These are phyloP conservation scores for Microplitis demolitor DNA, from an alignment of 1,140 invertebrate genomes.

Conservation along the genomic window DNA sequence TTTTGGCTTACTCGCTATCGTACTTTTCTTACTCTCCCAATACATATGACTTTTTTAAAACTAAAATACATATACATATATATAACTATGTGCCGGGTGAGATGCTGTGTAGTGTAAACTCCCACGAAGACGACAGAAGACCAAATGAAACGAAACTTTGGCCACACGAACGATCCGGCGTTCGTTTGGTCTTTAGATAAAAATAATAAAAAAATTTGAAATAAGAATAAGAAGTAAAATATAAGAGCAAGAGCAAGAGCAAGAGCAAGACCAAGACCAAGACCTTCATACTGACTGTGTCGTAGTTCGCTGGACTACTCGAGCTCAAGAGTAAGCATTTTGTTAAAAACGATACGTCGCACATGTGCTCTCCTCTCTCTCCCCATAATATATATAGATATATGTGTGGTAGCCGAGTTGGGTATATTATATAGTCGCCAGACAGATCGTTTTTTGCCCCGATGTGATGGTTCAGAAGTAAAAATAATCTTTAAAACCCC, in stretches of 20 bases:
- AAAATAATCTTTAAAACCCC: constrained; percentile 64
- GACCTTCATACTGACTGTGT: background rate
- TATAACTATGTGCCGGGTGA: too few species aligned
- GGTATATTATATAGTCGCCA: constrained; percentile 46
- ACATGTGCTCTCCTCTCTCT: constrained; percentile 36
- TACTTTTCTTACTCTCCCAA: background rate
- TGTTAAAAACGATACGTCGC: constrained; percentile 28
- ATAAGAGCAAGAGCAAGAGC: constrained; percentile 9
- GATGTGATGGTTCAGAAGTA: constrained; percentile 39
- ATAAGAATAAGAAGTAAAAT: constrained; percentile 10
- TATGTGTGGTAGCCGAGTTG: background rate
- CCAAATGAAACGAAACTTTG: background rate
- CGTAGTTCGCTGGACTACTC: constrained; percentile 25
- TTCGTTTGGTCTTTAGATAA: background rate
- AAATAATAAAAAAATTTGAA: constrained; percentile 2
- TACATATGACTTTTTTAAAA: background rate
- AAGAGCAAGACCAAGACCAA: background rate
- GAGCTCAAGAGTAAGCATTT: background rate
- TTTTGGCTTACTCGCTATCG: background rate
- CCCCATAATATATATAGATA: background rate
- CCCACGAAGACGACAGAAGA: constrained; percentile 27
- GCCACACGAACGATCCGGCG: too few species aligned
- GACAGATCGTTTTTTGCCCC: constrained; percentile 61
- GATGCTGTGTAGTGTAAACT: constrained; percentile 18
- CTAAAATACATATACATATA: too few species aligned